These are phyloP conservation scores for Heliconius eleuchia DNA, from an alignment of 1,140 invertebrate genomes.

Conservation along the genomic window DNA sequence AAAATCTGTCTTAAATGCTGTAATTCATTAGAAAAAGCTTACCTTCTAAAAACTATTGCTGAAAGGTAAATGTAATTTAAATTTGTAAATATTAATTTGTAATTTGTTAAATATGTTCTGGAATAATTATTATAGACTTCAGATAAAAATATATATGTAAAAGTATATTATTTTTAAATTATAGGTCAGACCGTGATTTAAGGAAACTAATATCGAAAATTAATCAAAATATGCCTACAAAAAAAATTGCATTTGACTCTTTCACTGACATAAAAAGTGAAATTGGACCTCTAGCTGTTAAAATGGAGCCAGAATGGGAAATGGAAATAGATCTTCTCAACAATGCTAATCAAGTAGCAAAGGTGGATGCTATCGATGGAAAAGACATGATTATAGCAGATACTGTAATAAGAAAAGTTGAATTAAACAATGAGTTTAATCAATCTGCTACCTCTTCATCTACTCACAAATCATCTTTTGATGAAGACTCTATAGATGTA, in stretches of 20 bases:
- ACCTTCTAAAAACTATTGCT: constrained; percentile 70
- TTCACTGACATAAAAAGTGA: constrained; percentile 76
- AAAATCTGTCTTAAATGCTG: constrained; percentile 74
- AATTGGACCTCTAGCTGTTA: constrained; percentile 66
- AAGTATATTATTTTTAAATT: constrained; percentile 27
- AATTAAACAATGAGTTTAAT: constrained; percentile 26
- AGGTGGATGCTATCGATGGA: constrained; percentile 54
- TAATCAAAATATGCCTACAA: constrained; percentile 60
- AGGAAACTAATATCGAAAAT: constrained; percentile 56
- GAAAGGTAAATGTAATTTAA: constrained; percentile 56
- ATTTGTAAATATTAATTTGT: not conserved
- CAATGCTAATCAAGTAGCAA: constrained; percentile 38
- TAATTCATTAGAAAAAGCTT: constrained; percentile 69
- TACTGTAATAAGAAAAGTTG: constrained; percentile 73
- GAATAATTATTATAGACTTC: not conserved
- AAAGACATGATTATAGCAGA: constrained; percentile 75
- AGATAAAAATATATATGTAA: not conserved
- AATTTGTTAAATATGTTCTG: not conserved
- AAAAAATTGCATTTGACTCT: constrained; percentile 74
- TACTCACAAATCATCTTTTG: not conserved
- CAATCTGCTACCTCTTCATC: not conserved
- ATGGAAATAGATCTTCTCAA: constrained; percentile 66
- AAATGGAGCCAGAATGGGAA: constrained; percentile 73
- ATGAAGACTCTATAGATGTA: constrained; percentile 50
- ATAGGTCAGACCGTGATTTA: constrained; percentile 64